Percentiles rank a stretch among this genome's conserved stretches.
phyloP scores from a whole-genome alignment of 2,113 vertebrate genomes.

The Phalacrocorax carbo region DNA sequence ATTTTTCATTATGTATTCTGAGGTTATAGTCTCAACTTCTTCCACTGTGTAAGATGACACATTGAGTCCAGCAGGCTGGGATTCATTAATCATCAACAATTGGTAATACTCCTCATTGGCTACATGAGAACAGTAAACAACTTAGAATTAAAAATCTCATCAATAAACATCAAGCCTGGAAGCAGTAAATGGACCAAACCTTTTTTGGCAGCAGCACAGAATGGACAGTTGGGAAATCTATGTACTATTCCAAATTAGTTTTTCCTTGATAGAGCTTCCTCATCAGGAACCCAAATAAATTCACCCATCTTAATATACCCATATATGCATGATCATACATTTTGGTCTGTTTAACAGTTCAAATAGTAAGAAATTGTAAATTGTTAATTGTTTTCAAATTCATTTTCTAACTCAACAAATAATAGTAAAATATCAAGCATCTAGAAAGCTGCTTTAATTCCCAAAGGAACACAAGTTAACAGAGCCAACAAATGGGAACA shows the following conservation, averaged over 20 bases:
- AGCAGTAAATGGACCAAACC: neutral
- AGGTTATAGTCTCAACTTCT: slow-evolving; percentile 86
- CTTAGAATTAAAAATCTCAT: neutral
- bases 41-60: slow-evolving; percentile 86
- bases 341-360: neutral
- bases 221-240: neutral
- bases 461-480: neutral
- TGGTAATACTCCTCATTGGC: slow-evolving; percentile 95
- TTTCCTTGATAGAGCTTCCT: neutral
- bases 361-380: neutral
- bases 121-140: slow-evolving; percentile 49
- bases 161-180: neutral
- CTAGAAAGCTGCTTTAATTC: neutral
- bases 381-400: neutral
- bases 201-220: neutral
- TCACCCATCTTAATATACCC: neutral
- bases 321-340: rapidly evolving
- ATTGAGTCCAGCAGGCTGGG: slow-evolving; percentile 78
- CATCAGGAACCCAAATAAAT: neutral
- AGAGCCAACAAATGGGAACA: neutral
- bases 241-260: neutral
- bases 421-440: neutral
- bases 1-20: slow-evolving; percentile 79
- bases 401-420: neutral
- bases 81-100: slow-evolving; percentile 85